Percentiles rank a stretch among this genome's conserved stretches.
These are phyloP conservation scores for Willowsia nigromaculata DNA, from an alignment of 2,888 invertebrate species.

Conservation along the genomic window DNA sequence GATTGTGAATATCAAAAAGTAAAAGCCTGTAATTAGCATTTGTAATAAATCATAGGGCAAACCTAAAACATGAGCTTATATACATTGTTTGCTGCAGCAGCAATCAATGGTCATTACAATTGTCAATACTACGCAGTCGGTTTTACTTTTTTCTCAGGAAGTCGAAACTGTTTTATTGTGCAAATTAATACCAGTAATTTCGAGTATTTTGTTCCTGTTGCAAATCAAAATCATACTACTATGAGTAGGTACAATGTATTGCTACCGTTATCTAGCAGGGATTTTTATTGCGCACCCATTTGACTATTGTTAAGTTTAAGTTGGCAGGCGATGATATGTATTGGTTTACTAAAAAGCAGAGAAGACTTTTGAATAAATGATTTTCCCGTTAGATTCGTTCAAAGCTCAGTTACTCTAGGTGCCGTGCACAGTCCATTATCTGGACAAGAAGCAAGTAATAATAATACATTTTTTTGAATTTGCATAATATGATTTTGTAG, in stretches of 20 bases:
- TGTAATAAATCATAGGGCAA: constrained; percentile 21
- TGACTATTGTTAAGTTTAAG: no score
- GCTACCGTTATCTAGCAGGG: not conserved
- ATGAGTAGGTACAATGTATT: not conserved
- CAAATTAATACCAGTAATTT: not conserved
- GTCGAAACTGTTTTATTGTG: not conserved
- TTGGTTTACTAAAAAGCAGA: no score
- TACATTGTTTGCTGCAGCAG: not conserved
- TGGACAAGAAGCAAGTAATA: no score
- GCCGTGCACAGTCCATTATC: no score
- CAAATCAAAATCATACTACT: not conserved
- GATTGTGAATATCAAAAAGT: constrained; percentile 60
- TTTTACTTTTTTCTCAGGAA: not conserved
- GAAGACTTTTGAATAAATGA: no score
- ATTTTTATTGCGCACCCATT: not conserved
- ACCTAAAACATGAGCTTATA: not conserved
- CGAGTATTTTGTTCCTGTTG: constrained; percentile 12
- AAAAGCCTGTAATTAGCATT: constrained; percentile 67
- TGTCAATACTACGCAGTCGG: not conserved
- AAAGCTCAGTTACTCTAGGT: no score
- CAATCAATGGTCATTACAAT: not conserved
- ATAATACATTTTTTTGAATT: no score
- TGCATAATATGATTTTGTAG: no score
- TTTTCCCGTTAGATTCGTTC: no score
- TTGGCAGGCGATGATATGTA: no score